Conservation (phyloP, 2,113 vertebrate species). For the Neopipo cinnamomea region DNA sequence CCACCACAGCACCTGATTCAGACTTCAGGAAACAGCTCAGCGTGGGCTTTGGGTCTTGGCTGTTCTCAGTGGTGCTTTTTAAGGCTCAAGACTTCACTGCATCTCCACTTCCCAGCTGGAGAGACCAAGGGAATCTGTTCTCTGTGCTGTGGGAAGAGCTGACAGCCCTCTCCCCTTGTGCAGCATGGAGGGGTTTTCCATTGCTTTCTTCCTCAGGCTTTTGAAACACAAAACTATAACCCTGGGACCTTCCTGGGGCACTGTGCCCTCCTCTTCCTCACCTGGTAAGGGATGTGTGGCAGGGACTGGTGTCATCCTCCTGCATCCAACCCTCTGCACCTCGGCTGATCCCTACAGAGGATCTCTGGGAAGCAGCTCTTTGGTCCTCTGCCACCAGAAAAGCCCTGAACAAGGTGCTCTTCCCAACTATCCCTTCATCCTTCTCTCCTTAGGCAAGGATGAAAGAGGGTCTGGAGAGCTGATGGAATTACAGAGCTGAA, state of each 20-base stretch:
- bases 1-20: neutral
- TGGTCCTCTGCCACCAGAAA: neutral
- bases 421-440: neutral
- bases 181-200: neutral
- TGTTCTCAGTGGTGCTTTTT: neutral
- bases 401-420: neutral
- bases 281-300: accelerated
- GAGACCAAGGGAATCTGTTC: neutral
- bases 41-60: neutral
- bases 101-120: neutral
- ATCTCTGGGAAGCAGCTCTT: neutral
- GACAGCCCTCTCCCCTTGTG: accelerated
- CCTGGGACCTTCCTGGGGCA: neutral
- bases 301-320: neutral
- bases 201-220: neutral
- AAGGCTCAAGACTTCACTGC: neutral
- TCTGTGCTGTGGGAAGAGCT: neutral
- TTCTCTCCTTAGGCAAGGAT: neutral
- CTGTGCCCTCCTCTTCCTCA: neutral
- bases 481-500: neutral
- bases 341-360: neutral
- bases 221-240: neutral
- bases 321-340: neutral
- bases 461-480: neutral
- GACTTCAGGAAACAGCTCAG: neutral